Base-by-base conservation (phyloP, 2,113 vertebrate genomes). In the Takifugu bimaculatus region DNA sequence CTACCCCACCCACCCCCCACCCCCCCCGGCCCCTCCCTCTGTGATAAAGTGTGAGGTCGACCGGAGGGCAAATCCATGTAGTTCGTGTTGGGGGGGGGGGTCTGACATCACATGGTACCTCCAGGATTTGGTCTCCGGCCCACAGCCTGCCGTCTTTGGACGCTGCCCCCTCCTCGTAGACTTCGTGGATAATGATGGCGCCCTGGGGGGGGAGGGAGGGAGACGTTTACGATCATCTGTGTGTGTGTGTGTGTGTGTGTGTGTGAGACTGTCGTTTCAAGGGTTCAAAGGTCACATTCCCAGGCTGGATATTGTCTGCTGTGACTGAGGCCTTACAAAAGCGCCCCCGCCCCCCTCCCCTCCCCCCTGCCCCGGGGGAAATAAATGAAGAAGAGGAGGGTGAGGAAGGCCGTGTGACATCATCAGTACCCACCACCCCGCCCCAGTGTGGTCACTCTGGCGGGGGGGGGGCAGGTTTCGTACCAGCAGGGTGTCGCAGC, bases 91-190 rank as follows among this genome's bases (percentile, higher is more conserved):
- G 20, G 20, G 20, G 20, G 20, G 20, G 20, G 20, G 20, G 20
- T 20, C 20, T 51, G 61, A 70, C 74, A 70, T 48, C 15, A 15
- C 45, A 5, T 54, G 28, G 2, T 76, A 98, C 97, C 93, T 98
- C 96, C 29, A 99, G 87, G 82, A 99, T 97, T 83, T 99, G 96
- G 86, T 98, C 97, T 39, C 97, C 97, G 64, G 96, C 96, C 97
- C 97, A 98, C 0, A 99, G 91, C 35, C 97, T 88, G 57, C 97
- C 97, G 64, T 99, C 97, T 90, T 96, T 97, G 54, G 93, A 95
- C 13, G 97, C 96, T 35, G 97, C 96, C 61, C 97, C 97, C 84
- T 98, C 95, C 86, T 96, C 96, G 63, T 99, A 98, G 0, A 99
- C 96, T 84, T 99, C 96, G 15, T 99, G 97, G 74, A 99, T 98